phyloP scores from a whole-genome alignment of 2,113 vertebrate genomes.

The Tympanuchus pallidicinctus region DNA sequence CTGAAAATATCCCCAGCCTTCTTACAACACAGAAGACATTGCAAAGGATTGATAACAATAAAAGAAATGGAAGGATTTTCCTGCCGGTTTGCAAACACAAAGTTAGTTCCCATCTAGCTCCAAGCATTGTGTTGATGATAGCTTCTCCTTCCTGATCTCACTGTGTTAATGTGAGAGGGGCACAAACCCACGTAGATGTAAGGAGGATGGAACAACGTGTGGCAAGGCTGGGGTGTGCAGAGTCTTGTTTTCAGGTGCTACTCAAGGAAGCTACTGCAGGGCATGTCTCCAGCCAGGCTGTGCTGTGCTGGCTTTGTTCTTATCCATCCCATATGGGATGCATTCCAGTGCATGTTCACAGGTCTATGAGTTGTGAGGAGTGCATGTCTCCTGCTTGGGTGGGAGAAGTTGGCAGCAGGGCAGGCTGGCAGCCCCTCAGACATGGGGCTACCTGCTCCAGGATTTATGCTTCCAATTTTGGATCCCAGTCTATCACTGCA shows the following conservation, averaged over 20 bases:
- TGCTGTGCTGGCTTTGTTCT: fast-evolving
- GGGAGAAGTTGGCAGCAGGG: not conserved
- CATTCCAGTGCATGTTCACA: fast-evolving
- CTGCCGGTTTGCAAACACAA: not conserved
- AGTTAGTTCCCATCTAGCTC: not conserved
- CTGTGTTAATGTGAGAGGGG: not conserved
- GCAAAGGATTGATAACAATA: not conserved
- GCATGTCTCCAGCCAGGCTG: not conserved
- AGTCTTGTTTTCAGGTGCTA: not conserved
- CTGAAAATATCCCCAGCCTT: not conserved
- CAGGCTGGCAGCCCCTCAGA: fast-evolving
- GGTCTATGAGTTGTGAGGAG: not conserved
- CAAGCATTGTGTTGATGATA: not conserved
- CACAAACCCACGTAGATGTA: not conserved
- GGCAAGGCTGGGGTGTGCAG: not conserved
- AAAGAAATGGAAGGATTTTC: not conserved
- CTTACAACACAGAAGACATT: not conserved
- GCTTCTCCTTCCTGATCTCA: not conserved
- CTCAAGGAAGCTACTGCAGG: fast-evolving
- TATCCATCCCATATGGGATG: not conserved
- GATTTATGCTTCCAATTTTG: not conserved
- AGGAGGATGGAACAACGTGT: not conserved
- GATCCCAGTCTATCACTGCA: not conserved
- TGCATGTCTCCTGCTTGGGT: not conserved
- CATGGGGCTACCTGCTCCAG: not conserved